phyloP scores from a whole-genome alignment of 2,113 vertebrate genomes.

The Prinia subflava region DNA sequence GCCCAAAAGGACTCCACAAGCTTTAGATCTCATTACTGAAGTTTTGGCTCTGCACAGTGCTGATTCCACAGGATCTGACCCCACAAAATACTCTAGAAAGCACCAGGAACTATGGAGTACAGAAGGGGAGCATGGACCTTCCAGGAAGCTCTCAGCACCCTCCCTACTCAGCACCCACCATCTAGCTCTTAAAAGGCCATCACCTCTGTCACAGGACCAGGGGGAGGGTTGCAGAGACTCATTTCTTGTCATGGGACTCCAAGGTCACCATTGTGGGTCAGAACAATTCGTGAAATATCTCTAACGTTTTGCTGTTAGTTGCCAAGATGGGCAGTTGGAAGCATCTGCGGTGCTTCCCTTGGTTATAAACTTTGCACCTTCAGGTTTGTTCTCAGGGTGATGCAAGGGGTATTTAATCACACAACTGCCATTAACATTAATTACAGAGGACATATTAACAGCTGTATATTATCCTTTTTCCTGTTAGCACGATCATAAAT shows the following conservation, averaged over 20 bases:
- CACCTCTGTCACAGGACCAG: not conserved
- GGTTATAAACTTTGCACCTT: not conserved
- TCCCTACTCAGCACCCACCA: not conserved
- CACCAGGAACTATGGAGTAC: not conserved
- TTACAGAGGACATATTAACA: conserved; percentile 29
- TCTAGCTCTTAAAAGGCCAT: not conserved
- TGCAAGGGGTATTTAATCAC: not conserved
- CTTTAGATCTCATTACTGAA: not conserved
- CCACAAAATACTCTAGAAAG: not conserved
- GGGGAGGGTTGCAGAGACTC: not conserved
- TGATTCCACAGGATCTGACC: not conserved
- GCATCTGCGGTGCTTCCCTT: not conserved
- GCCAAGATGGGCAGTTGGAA: not conserved
- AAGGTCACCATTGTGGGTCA: not conserved
- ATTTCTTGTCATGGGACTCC: not conserved
- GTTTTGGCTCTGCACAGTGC: not conserved
- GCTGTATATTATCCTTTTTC: not conserved
- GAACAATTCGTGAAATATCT: not conserved
- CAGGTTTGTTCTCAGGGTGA: not conserved
- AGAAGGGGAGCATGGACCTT: rapidly evolving
- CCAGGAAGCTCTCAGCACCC: not conserved
- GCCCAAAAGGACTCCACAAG: not conserved
- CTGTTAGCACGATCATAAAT: conserved; percentile 41
- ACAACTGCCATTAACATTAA: conserved; percentile 24
- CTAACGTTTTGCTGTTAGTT: not conserved